Conservation (phyloP, 2,888 invertebrate species). For the Arenicola marina region DNA sequence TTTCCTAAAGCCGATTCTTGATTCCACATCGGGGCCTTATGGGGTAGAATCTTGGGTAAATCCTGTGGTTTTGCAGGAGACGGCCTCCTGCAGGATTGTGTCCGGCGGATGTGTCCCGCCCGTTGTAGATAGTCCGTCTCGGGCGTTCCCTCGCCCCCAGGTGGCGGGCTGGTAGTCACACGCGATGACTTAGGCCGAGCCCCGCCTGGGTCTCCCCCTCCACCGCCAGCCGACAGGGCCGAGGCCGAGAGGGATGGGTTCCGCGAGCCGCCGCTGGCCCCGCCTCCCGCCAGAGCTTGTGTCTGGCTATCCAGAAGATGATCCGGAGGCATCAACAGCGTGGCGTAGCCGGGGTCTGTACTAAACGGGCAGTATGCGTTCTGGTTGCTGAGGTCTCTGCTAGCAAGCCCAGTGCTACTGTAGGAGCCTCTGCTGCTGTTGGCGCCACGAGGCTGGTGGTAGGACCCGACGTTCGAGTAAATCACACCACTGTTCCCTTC, state of each 20-base stretch:
- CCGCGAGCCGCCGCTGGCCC: background rate
- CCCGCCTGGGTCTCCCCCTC: too few relatives aligned
- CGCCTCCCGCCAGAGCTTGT: background rate
- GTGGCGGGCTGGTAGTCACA: background rate
- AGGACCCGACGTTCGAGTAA: background rate
- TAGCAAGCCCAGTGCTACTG: too few relatives aligned
- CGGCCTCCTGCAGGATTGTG: conserved; percentile 1
- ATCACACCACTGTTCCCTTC: too few relatives aligned
- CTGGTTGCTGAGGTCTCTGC: background rate
- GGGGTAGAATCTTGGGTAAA: too few relatives aligned
- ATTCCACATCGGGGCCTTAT: too few relatives aligned
- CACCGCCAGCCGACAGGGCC: too few relatives aligned
- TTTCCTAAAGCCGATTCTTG: too few relatives aligned
- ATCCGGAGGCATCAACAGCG: background rate
- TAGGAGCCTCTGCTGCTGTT: too few relatives aligned
- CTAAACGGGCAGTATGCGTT: too few relatives aligned
- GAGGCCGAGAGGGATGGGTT: too few relatives aligned
- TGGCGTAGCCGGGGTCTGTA: background rate
- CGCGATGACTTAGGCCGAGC: background rate
- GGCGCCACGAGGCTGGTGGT: too few relatives aligned
- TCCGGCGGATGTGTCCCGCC: background rate
- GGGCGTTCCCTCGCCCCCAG: background rate
- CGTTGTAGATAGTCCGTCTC: too few relatives aligned
- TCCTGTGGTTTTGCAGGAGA: background rate
- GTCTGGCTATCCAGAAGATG: background rate